These are phyloP conservation scores for Acronicta psi DNA, from an alignment of 2,888 invertebrate genomes.

Conservation along the genomic window DNA sequence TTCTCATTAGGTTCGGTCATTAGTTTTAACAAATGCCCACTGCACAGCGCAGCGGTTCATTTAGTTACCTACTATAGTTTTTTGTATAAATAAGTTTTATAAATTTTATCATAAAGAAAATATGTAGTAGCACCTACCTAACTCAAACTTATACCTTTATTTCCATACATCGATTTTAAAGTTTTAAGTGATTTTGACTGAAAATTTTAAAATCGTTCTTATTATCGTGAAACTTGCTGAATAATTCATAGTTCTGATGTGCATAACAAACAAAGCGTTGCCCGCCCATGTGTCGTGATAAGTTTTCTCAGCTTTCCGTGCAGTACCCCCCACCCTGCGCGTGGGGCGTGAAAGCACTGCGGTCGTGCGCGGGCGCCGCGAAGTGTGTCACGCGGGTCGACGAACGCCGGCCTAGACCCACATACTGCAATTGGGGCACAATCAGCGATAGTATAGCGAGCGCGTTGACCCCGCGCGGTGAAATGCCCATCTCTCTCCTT, in stretches of 20 bases:
- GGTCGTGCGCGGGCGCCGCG: constrained; percentile 80
- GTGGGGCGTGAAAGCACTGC: constrained; percentile 85
- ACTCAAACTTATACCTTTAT: no score
- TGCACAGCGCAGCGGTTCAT: background rate
- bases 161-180: no score
- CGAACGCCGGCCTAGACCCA: constrained; percentile 90
- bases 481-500: constrained; percentile 87
- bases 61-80: background rate
- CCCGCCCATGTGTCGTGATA: constrained; percentile 61
- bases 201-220: no score
- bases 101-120: no score
- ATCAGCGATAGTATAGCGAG: constrained; percentile 88
- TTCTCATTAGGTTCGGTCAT: constrained; percentile 14
- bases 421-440: constrained; percentile 88
- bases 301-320: constrained; percentile 84
- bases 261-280: constrained; percentile 40
- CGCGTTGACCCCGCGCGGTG: constrained; percentile 87
- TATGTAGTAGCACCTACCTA: no score
- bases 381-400: constrained; percentile 88
- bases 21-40: background rate
- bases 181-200: no score
- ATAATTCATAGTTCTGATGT: background rate
- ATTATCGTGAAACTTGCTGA: no score
- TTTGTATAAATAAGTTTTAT: background rate
- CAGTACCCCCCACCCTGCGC: constrained; percentile 74